These are phyloP conservation scores for Leptopterna dolabrata DNA, from an alignment of 2,888 invertebrate species.

Conservation along the genomic window DNA sequence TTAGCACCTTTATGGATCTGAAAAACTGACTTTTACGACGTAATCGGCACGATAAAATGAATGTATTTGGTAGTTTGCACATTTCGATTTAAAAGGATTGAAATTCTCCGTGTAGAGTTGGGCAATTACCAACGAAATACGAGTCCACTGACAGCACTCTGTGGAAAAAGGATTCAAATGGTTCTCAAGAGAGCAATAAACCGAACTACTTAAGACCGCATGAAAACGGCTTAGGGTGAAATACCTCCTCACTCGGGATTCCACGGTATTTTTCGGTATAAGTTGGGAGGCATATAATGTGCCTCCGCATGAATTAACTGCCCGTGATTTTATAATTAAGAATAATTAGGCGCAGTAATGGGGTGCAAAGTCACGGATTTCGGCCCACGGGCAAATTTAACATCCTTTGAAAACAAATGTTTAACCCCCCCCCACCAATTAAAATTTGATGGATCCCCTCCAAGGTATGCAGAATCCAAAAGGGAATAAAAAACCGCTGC, in stretches of 20 bases:
- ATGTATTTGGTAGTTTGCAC: too few relatives aligned
- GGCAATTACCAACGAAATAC: constrained; percentile 31
- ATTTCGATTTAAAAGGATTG: not conserved
- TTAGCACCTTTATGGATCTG: too few relatives aligned
- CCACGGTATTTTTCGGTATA: not conserved
- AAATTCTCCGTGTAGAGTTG: not conserved
- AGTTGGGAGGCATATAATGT: not conserved
- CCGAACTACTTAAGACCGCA: constrained; percentile 15
- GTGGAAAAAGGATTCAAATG: constrained; percentile 34
- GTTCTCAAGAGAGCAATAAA: constrained; percentile 14
- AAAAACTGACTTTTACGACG: too few relatives aligned
- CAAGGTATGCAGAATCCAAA: too few relatives aligned
- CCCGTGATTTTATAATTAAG: not conserved
- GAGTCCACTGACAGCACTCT: not conserved
- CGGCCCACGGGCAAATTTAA: too few relatives aligned
- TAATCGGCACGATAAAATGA: too few relatives aligned
- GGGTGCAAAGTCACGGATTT: too few relatives aligned
- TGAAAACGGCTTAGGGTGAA: not conserved
- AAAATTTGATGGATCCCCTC: too few relatives aligned
- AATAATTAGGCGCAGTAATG: too few relatives aligned
- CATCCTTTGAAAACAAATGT: too few relatives aligned
- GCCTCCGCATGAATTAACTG: not conserved
- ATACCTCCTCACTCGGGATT: not conserved
- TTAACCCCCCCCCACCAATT: too few relatives aligned
- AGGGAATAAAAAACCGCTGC: too few relatives aligned